Conservation (phyloP, 2,797 vertebrate genomes). For the Ciconia nigra region DNA sequence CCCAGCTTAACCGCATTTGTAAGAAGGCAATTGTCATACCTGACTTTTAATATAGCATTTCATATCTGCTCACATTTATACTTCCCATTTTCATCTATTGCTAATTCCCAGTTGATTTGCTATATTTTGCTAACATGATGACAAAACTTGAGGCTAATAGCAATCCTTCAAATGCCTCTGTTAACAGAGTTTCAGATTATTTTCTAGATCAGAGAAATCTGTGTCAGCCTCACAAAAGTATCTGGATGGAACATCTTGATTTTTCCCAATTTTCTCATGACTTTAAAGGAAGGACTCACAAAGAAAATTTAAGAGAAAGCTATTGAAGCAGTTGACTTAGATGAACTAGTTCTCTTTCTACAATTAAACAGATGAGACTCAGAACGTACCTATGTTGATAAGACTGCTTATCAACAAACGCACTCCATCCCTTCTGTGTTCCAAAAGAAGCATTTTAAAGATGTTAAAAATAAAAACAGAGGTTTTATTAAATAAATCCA, state of each 20-base stretch:
- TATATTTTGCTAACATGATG: background rate
- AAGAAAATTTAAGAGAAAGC: background rate
- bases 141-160: background rate
- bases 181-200: background rate
- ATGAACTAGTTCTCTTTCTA: background rate
- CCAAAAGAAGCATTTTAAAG: background rate
- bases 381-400: background rate
- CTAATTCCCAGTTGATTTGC: background rate
- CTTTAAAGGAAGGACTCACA: background rate
- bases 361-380: background rate
- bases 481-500: background rate
- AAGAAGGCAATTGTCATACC: background rate
- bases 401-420: background rate
- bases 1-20: background rate
- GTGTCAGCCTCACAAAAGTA: background rate
- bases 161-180: background rate
- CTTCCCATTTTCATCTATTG: background rate
- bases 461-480: background rate
- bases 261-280: background rate
- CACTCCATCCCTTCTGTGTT: background rate
- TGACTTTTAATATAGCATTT: background rate
- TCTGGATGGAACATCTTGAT: background rate
- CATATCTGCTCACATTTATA: background rate
- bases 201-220: background rate
- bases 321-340: background rate